Percentiles rank a stretch among this genome's conserved stretches.
Conservation (phyloP, 2,888 invertebrate genomes). For the Drosophila subsilvestris region DNA sequence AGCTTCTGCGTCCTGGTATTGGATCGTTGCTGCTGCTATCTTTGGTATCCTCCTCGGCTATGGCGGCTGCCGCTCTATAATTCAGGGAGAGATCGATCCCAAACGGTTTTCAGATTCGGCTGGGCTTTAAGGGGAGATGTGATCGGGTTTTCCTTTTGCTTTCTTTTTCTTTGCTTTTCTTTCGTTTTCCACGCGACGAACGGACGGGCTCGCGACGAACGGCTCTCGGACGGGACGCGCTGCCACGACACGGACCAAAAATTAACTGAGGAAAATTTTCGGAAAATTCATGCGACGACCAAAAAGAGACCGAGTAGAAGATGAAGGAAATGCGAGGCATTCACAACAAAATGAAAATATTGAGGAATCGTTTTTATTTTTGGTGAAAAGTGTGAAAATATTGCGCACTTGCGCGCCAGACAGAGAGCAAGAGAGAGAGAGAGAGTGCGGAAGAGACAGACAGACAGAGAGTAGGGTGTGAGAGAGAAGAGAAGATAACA, state of each 20-base stretch:
- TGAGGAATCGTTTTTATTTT: conserved; percentile 78
- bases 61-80: conserved; percentile 56
- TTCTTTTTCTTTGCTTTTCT: conserved; percentile 7
- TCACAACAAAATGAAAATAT: conserved; percentile 66
- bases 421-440: conserved; percentile 35
- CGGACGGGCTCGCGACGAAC: conserved; percentile 58
- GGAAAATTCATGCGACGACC: conserved; percentile 57
- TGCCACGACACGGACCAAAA: conserved; percentile 79
- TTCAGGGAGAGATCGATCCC: conserved; percentile 49
- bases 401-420: conserved; percentile 71
- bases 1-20: conserved; percentile 59
- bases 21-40: conserved; percentile 43
- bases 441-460: conserved; percentile 30
- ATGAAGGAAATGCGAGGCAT: conserved; percentile 47
- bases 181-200: conserved; percentile 53
- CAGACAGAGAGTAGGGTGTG: conserved; percentile 6
- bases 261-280: conserved; percentile 74
- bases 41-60: conserved; percentile 62
- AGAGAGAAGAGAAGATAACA: conserved; percentile 31
- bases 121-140: conserved; percentile 5
- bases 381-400: conserved; percentile 79
- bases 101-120: conserved; percentile 43
- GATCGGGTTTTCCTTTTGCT: not conserved
- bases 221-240: conserved; percentile 59
- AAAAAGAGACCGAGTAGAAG: conserved; percentile 42